These are phyloP conservation scores for Hipposideros armiger DNA, from an alignment of 2,113 vertebrate species.

Conservation along the genomic window DNA sequence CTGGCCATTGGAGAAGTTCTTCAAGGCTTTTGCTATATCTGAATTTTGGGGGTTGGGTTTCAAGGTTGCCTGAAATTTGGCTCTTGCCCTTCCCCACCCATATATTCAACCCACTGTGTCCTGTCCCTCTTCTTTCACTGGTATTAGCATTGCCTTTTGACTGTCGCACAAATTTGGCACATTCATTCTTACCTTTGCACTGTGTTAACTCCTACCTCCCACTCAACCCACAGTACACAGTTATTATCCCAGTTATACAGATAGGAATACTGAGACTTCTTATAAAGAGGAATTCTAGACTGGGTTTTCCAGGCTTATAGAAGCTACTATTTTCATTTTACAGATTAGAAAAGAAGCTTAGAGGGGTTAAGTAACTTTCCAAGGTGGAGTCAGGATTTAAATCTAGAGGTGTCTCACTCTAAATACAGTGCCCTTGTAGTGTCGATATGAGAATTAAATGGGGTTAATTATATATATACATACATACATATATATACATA, in stretches of 20 bases:
- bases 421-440: background rate
- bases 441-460: constrained; percentile 25
- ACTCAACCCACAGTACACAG: background rate
- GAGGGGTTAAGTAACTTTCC: background rate
- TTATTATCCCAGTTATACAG: background rate
- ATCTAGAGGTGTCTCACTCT: background rate
- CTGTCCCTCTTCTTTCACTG: background rate
- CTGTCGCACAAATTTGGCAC: background rate
- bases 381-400: constrained; percentile 6
- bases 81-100: background rate
- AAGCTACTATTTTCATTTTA: background rate
- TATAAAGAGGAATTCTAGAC: background rate
- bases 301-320: background rate
- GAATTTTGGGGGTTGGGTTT: constrained; percentile 22
- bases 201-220: background rate
- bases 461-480: background rate
- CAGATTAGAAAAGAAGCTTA: background rate
- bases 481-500: no score
- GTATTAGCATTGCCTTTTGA: background rate
- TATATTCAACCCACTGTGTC: background rate
- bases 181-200: background rate
- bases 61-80: background rate
- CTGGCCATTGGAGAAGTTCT: background rate
- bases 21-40: background rate
- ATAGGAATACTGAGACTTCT: background rate